Evolutionary conservation across 2,797 vertebrate genomes (phyloP).

Genomic region (Platalea minor): DNA sequence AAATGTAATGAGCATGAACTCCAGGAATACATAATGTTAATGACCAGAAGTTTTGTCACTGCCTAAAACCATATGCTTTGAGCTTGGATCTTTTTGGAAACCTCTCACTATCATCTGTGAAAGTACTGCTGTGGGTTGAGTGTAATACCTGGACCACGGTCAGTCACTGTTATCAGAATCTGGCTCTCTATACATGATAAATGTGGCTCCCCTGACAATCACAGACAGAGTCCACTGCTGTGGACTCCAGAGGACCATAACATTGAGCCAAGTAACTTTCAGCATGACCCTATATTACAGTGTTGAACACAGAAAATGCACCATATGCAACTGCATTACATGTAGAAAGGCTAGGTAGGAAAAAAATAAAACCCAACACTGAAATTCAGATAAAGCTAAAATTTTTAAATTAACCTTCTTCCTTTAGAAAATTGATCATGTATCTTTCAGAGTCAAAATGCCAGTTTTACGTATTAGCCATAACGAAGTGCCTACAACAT

Average conservation of each 20-base stretch:
- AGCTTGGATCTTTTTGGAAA: background rate
- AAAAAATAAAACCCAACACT: background rate
- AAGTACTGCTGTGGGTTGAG: background rate
- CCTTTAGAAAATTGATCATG: background rate
- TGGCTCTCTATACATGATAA: background rate
- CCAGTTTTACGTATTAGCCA: background rate
- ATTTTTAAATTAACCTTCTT: background rate
- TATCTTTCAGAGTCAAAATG: background rate
- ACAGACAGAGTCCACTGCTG: background rate
- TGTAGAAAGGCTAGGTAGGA: background rate
- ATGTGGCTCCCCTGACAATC: background rate
- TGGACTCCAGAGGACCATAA: background rate
- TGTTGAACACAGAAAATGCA: background rate
- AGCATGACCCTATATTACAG: rapidly evolving
- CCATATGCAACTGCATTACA: background rate
- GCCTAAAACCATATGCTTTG: background rate
- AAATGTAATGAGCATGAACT: background rate
- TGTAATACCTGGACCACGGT: background rate
- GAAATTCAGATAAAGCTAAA: background rate
- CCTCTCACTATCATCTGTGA: background rate
- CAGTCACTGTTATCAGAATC: background rate
- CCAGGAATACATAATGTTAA: background rate
- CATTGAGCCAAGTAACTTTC: background rate
- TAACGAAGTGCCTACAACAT: background rate
- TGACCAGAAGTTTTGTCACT: background rate